These are phyloP conservation scores for Apostichopus parvimensis DNA, from an alignment of 35 echinoderm and acorn worm genomes.

Conservation along the genomic window DNA sequence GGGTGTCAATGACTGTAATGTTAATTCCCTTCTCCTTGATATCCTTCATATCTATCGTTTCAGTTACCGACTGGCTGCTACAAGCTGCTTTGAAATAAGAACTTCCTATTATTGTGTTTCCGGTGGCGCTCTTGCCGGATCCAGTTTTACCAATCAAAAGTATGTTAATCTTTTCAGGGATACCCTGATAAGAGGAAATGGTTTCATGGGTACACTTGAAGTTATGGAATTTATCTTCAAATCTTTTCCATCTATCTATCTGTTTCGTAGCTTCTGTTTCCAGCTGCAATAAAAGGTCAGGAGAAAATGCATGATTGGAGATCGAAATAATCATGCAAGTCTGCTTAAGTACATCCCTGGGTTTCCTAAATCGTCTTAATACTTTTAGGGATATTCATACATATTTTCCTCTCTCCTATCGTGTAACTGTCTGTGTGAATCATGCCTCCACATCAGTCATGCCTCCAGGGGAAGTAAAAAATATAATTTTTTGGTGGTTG, in stretches of 20 bases:
- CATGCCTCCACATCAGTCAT: too few relatives aligned
- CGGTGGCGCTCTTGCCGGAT: neutral
- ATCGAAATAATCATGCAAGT: too few relatives aligned
- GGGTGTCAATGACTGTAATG: neutral
- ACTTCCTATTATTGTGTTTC: neutral
- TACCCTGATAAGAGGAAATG: neutral
- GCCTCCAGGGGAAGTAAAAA: too few relatives aligned
- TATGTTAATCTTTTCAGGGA: neutral
- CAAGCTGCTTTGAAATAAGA: neutral
- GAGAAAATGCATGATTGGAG: too few relatives aligned
- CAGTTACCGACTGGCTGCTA: neutral
- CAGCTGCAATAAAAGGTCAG: too few relatives aligned
- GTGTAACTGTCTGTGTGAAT: too few relatives aligned
- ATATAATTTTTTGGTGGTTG: too few relatives aligned
- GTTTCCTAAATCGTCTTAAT: too few relatives aligned
- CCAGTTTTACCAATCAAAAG: constrained; percentile 19
- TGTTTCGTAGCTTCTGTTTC: neutral
- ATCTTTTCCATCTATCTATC: neutral
- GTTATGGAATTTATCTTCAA: neutral
- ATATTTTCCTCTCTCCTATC: too few relatives aligned
- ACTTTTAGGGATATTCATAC: too few relatives aligned
- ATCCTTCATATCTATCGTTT: neutral
- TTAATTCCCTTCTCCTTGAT: neutral
- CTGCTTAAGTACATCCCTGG: too few relatives aligned
- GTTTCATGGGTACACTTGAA: neutral